Conservation (phyloP, 1,140 invertebrate genomes). For the Coboldia fuscipes region DNA sequence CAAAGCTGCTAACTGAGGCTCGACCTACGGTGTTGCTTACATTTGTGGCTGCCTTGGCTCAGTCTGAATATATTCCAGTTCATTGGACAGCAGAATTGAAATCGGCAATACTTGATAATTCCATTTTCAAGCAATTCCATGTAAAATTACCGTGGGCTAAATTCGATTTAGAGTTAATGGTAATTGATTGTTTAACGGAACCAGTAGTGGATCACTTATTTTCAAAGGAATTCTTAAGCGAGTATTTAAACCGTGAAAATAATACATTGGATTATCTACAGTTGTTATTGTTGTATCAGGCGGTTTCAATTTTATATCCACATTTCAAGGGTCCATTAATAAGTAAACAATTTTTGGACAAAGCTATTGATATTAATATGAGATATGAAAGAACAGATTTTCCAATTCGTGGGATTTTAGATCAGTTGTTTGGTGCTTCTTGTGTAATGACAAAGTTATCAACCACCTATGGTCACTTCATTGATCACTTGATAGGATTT, state of each 20-base stretch:
- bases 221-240: slow-evolving; percentile 20
- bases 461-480: slow-evolving; percentile 21
- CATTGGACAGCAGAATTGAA: neutral
- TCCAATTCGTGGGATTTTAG: slow-evolving; percentile 17
- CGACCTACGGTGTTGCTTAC: too few relatives aligned
- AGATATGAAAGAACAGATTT: slow-evolving; percentile 10
- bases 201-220: slow-evolving; percentile 27
- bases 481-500: slow-evolving; percentile 28
- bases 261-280: slow-evolving; percentile 24
- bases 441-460: slow-evolving; percentile 22
- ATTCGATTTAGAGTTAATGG: slow-evolving; percentile 25
- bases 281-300: slow-evolving; percentile 29
- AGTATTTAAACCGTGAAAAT: slow-evolving; percentile 19
- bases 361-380: slow-evolving; percentile 5
- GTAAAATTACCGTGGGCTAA: slow-evolving; percentile 23
- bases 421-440: slow-evolving; percentile 22
- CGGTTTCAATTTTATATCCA: slow-evolving; percentile 27
- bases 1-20: too few relatives aligned
- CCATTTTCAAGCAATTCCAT: slow-evolving; percentile 12
- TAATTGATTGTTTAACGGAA: slow-evolving; percentile 28
- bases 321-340: slow-evolving; percentile 21
- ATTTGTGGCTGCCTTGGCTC: too few relatives aligned
- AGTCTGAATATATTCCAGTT: too few relatives aligned
- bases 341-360: slow-evolving; percentile 10
- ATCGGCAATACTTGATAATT: neutral